A percentile compares a stretch with the other conserved stretches of the same genome.
These are phyloP conservation scores for Clitarchus hookeri DNA, from an alignment of 2,888 invertebrate genomes.

Conservation along the genomic window DNA sequence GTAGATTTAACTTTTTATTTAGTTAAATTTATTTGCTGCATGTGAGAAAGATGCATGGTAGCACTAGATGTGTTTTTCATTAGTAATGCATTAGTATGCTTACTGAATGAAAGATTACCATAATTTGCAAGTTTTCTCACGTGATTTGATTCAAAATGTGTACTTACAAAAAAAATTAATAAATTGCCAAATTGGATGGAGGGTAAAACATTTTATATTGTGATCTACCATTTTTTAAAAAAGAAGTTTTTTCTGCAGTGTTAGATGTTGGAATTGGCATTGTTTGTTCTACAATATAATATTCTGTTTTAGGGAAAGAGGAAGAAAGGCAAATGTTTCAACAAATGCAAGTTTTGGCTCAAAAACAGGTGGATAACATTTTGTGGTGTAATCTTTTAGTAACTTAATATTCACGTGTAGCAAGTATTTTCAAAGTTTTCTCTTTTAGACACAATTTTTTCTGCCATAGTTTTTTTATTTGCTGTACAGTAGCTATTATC, in stretches of 20 bases:
- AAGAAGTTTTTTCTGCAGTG: conserved; percentile 3
- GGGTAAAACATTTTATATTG: neutral
- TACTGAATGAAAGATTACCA: conserved; percentile 3
- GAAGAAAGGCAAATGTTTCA: conserved; percentile 95
- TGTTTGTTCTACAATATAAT: conserved; percentile 33
- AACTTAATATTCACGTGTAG: conserved; percentile 33
- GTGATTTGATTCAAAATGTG: neutral
- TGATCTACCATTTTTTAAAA: neutral
- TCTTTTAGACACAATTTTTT: neutral
- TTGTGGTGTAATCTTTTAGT: conserved; percentile 43
- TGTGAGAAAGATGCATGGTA: neutral
- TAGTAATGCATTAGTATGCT: too few relatives aligned
- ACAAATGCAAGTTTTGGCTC: conserved; percentile 95
- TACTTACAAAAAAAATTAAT: conserved; percentile 1
- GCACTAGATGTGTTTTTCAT: neutral
- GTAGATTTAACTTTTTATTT: neutral
- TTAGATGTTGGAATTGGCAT: conserved; percentile 20
- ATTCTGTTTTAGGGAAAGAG: conserved; percentile 82
- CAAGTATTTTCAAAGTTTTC: neutral
- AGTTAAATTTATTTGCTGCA: neutral
- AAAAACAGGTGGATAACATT: conserved; percentile 82
- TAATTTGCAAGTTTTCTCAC: neutral
- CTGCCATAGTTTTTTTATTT: neutral
- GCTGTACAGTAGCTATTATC: conserved; percentile 28
- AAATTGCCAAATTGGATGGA: neutral